Evolutionary conservation across 2,797 vertebrate species (phyloP).

Genomic region (Corythornis leucogaster): DNA sequence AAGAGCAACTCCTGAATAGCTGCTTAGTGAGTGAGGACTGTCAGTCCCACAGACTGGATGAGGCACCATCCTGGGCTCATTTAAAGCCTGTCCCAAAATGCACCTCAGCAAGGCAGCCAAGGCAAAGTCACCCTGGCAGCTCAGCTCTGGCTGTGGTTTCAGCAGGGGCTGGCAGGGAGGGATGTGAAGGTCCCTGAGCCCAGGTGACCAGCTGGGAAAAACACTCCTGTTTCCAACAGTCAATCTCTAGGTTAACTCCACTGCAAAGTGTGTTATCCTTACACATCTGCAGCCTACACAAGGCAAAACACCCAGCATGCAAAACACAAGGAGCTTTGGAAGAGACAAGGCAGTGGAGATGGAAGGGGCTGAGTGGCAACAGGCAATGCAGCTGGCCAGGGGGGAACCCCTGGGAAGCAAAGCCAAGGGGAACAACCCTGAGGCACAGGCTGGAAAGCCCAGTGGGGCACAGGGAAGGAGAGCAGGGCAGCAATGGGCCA

Average conservation of each 20-base stretch:
- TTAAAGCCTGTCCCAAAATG: neutral
- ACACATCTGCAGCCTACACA: neutral
- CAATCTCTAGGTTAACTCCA: neutral
- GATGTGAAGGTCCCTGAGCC: fast-evolving
- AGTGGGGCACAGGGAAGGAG: fast-evolving
- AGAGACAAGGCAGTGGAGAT: neutral
- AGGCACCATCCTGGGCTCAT: neutral
- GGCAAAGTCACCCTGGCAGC: neutral
- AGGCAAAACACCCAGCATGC: neutral
- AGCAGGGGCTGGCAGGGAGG: neutral
- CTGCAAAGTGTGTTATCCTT: neutral
- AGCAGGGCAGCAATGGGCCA: fast-evolving
- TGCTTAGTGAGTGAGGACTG: conserved; percentile 7
- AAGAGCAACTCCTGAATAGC: neutral
- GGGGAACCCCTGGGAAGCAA: neutral
- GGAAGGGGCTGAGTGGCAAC: neutral
- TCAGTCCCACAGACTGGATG: neutral
- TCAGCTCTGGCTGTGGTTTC: neutral
- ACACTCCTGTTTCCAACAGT: fast-evolving
- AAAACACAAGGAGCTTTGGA: neutral
- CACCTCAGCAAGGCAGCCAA: neutral
- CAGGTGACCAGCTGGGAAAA: neutral
- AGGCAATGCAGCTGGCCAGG: neutral
- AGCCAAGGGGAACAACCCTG: fast-evolving
- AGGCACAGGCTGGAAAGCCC: neutral